Base-by-base conservation (phyloP, 2,797 vertebrate species). In the Sebastes matsubarae region DNA sequence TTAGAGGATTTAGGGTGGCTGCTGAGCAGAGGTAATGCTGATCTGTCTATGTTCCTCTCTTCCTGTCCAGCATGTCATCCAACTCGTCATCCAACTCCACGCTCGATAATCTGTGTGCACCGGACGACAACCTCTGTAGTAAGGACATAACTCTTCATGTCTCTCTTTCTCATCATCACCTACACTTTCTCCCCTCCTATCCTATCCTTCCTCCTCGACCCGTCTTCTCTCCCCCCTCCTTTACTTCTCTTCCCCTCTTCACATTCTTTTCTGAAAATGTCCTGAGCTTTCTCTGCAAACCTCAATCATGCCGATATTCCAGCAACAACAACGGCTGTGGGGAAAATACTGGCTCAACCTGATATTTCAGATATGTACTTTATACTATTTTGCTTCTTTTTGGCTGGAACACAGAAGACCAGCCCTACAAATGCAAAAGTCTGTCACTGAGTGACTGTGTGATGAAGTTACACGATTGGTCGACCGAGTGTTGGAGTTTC, bases 1-100 rank as follows among this genome's bases (percentile, higher is more conserved):
- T 83, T 7, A 2, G 30, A 42, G 80, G 83, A 72, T 82, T 83
- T 67, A 34, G 38, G 18, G 6, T 5, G 54, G 72, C 75, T 83
- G 84, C 89, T 83, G 82, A 87, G 79, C 76, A 24, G 78, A 63
- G 46, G 76, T 87, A 84, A 90, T 55, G 57, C 2, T 80, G 87
- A 80, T 54, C 76, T 25, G 1, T 66, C 52, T 72, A n/a, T 68
- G 59, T 50, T 76, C 65, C 67, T 77, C 65, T 82, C 60, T 83
- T n/a, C 29, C 66, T 64, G 82, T 87, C 6, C 91, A 96, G 95
- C 42, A 96, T 96, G 96, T 89, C 93, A 29, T 91, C 89, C 87
- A 89, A 87, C 87, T 78, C 93, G 68, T 84, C 89, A 29, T 91
- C 89, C 87, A 89, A 87, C 87, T 78, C 93, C 69, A 85, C 89